Base-by-base conservation (phyloP, 1,140 invertebrate species). In the Drosophila nikananu region DNA sequence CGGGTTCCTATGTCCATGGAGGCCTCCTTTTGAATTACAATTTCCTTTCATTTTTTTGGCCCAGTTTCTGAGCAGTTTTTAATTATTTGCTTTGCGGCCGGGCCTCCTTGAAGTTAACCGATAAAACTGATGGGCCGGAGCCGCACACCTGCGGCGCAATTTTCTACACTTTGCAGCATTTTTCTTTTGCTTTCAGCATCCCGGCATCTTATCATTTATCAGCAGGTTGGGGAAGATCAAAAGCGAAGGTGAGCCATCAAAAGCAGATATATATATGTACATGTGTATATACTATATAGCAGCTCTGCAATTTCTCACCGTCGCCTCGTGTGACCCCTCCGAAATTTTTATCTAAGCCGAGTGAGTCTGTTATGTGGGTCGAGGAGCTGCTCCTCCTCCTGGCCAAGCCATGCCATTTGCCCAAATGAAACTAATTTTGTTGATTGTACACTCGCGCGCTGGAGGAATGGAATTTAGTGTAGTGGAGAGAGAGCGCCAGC, bases 341-440 rank as follows among this genome's bases (percentile, higher is more conserved):
- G 9, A 54, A 65, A 77, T 57, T 55, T 60, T 44, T 46, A 55
- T 87, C 76, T 67, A 83, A 87, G 83, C 62, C 76, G 59, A 78
- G 72, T 81, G 59, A 81, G 72, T 83, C 76, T 77, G 83, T 62
- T 80, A 80, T 87, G 80, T 86, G 83, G 80, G 77, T 64, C 78
- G 67, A 59, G 52, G 67, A 59, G 52, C 13, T 37, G 52, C 13
- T 37, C 32, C 32, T 55, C 52, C 32, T 57, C n/a, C 5, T 64
- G 52, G 58, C 32, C 52, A n/a, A 32, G 83, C 55, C 83, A 78
- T 89, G 84, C 84, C 84, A 84, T 87, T 89, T 87, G 84, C 44
- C 87, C 59, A 89, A 87, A 89, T 87, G 84, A 87, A 87, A 87
- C 84, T 87, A 87, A 87, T 87, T 87, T 84, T 89, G 81, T 89